Base-by-base conservation (phyloP, 2,888 invertebrate species). In the Tetragnatha montana region DNA sequence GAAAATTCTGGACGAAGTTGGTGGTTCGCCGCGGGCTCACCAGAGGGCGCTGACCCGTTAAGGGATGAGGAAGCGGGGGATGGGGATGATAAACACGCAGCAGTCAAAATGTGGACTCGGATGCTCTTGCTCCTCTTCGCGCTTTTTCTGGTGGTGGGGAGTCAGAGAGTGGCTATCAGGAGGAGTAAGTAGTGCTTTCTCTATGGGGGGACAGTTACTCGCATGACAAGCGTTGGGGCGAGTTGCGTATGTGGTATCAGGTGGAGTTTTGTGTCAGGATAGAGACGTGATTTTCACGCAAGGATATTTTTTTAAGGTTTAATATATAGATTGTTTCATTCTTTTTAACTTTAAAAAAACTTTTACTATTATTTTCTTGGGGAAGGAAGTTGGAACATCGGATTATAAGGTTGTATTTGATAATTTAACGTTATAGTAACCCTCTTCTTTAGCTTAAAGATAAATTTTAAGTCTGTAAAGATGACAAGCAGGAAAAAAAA, bases 91-190 rank as follows among this genome's bases (percentile, higher is more conserved):
- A 82, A 82, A 82, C 82, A 82, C 74, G 85, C 86, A 80, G 70
- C 81, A 81, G 82, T 82, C 82, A 71, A 74, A 51, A 82, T 87
- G 80, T 74, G 74, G 78, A 87, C 73, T 73, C 73, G 73, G 86
- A 71, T 68, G n/a, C 70, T 85, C 21, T 70, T 82, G 87, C 71
- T 89, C 50, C 78, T 84, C 74, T 88, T 88, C 73, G 69, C 81
- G 68, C 60, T 88, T 19, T 47, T 89, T 2, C 14, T 68, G 12
- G 80, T 75, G 68, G 51, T 51, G 21, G 85, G 80, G 17, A 80
- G 84, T 19, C 89, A 89, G 70, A 50, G 89, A 50, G 74, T 89
- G 70, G 89, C 89, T 35, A 84, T 89, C 35, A 79, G 89, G 68
- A 84, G 89, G 69, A 81, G 89, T 89, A 79, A 89, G 89, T 89